phyloP scores from a whole-genome alignment of 2,888 invertebrate species.

The Mythimna albipuncta region DNA sequence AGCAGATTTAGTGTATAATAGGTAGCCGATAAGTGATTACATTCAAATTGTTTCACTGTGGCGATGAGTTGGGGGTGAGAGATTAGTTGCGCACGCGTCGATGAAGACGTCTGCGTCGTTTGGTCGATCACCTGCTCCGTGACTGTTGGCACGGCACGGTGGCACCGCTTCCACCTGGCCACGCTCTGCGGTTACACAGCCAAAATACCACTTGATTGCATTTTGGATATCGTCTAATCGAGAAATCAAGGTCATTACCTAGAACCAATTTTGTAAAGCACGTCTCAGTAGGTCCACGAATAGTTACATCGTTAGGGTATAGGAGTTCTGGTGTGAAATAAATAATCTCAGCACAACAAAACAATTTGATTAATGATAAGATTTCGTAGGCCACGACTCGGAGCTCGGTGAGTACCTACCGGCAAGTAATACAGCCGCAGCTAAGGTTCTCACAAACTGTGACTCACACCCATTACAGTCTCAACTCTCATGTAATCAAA shows the following conservation, averaged over 20 bases:
- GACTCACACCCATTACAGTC: conserved; percentile 69
- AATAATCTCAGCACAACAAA: conserved; percentile 17
- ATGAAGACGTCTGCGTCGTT: conserved; percentile 78
- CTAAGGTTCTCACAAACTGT: conserved; percentile 67
- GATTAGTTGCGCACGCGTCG: conserved; percentile 85
- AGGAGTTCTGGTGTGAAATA: not conserved
- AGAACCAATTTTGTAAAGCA: conserved; percentile 10
- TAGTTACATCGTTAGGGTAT: not conserved
- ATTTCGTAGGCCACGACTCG: conserved; percentile 26
- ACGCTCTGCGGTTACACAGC: conserved; percentile 70
- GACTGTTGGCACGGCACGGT: conserved; percentile 39
- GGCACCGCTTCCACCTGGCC: conserved; percentile 75
- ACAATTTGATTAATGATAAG: conserved; percentile 27
- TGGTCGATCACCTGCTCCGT: conserved; percentile 79
- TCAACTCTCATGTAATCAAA: conserved; percentile 65
- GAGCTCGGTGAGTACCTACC: conserved; percentile 14
- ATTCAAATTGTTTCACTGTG: conserved; percentile 73
- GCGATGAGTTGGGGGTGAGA: conserved; percentile 75
- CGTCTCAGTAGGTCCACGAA: not conserved
- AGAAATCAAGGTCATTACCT: conserved; percentile 16
- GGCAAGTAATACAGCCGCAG: conserved; percentile 28
- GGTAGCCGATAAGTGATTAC: conserved; percentile 67
- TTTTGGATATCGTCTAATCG: conserved; percentile 18
- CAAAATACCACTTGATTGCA: conserved; percentile 62
- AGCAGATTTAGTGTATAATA: conserved; percentile 73